A percentile compares a stretch with the other conserved stretches of the same genome.
Evolutionary conservation across 2,888 invertebrate genomes (phyloP).

Genomic region (Adineta ricciae): DNA sequence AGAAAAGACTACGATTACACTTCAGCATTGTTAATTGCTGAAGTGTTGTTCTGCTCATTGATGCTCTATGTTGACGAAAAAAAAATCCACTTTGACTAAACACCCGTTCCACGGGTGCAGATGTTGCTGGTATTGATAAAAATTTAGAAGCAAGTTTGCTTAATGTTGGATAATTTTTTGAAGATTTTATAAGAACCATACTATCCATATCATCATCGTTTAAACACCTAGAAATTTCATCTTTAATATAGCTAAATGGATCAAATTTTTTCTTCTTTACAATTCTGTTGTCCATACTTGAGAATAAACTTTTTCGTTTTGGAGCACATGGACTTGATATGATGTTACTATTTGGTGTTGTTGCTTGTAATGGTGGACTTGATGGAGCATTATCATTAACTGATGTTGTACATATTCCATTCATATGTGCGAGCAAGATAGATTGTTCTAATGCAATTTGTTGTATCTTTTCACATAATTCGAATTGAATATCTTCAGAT

Average conservation of each 20-base stretch:
- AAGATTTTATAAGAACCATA: slow-evolving; percentile 13
- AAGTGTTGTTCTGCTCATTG: neutral
- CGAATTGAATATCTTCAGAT: neutral
- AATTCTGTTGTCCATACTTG: neutral
- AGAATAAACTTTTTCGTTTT: slow-evolving; percentile 4
- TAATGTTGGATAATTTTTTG: neutral
- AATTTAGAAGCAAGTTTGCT: neutral
- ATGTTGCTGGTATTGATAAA: neutral
- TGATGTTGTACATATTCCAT: neutral
- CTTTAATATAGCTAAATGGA: neutral
- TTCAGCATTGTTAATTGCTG: slow-evolving; percentile 11
- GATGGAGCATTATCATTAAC: neutral
- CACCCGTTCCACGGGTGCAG: neutral
- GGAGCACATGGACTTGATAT: neutral
- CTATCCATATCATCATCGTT: neutral
- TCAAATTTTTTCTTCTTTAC: neutral
- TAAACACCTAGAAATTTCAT: neutral
- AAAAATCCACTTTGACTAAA: slow-evolving; percentile 1
- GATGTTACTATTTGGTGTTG: neutral
- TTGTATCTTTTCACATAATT: neutral
- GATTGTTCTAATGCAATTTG: neutral
- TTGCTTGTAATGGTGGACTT: neutral
- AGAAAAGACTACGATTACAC: neutral
- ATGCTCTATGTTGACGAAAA: neutral
- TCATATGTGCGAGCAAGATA: neutral